phyloP scores from a whole-genome alignment of 1,140 invertebrate genomes.

The Ridgeia piscesae region DNA sequence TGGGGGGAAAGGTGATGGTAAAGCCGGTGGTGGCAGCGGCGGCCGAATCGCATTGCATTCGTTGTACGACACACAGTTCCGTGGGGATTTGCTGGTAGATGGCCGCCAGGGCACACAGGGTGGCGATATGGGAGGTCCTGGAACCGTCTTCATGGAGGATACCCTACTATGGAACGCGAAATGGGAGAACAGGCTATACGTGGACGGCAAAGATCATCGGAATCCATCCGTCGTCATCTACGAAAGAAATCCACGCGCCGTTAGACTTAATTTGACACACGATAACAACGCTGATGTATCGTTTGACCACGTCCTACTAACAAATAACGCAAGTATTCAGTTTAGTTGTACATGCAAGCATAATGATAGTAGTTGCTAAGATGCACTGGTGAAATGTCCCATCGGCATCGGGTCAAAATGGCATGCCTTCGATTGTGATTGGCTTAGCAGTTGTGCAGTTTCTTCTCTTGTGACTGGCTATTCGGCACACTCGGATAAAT shows the following conservation, averaged over 20 bases:
- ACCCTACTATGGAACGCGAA: slow-evolving; percentile 27
- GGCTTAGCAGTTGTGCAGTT: no score
- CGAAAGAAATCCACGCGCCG: slow-evolving; percentile 38
- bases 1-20: slow-evolving; percentile 36
- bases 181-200: slow-evolving; percentile 41
- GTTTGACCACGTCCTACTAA: slow-evolving; percentile 46
- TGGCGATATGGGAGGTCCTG: slow-evolving; percentile 42
- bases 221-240: slow-evolving; percentile 40
- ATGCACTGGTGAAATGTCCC: neutral
- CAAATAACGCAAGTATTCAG: slow-evolving; percentile 33
- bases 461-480: no score
- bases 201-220: slow-evolving; percentile 36
- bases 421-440: no score
- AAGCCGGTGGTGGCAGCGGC: slow-evolving; percentile 41
- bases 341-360: neutral
- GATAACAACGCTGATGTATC: slow-evolving; percentile 39
- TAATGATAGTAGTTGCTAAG: neutral
- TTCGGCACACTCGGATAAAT: no score
- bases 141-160: slow-evolving; percentile 45
- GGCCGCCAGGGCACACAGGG: slow-evolving; percentile 30
- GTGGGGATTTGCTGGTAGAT: slow-evolving; percentile 34
- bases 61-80: slow-evolving; percentile 36
- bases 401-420: no score
- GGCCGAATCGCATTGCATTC: slow-evolving; percentile 42
- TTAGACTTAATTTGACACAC: slow-evolving; percentile 27